Evolutionary conservation across 2,888 invertebrate species (phyloP).

Genomic region (Mamestra brassicae): DNA sequence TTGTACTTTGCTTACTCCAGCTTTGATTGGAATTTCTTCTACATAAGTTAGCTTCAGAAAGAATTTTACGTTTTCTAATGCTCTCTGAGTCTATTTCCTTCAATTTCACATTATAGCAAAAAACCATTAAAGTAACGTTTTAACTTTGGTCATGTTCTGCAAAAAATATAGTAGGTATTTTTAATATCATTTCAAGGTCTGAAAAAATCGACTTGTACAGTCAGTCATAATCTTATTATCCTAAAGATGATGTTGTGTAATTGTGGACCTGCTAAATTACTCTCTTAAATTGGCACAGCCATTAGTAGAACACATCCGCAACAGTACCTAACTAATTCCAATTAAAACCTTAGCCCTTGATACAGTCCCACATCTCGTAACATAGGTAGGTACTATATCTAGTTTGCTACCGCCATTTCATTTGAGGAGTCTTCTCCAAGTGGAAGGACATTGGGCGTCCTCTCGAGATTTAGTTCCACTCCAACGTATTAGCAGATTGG

Average conservation of each 20-base stretch:
- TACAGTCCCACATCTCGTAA: constrained; percentile 5
- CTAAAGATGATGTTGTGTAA: no score
- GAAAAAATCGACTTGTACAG: no score
- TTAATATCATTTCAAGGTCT: no score
- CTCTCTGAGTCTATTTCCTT: background rate
- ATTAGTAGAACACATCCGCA: background rate
- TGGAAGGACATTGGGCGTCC: constrained; percentile 62
- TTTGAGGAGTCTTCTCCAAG: constrained; percentile 55
- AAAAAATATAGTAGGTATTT: no score
- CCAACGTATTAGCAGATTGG: constrained; percentile 79
- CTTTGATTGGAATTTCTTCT: constrained; percentile 37
- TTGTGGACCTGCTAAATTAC: no score
- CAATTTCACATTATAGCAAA: background rate
- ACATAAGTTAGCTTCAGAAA: background rate
- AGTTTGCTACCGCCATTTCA: constrained; percentile 47
- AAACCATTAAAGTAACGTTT: background rate
- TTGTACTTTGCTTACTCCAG: constrained; percentile 29
- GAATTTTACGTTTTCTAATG: background rate
- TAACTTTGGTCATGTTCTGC: no score
- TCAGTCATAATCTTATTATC: no score
- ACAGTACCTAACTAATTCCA: background rate
- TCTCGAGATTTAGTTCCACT: constrained; percentile 71
- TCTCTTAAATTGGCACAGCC: no score
- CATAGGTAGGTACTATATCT: constrained; percentile 17
- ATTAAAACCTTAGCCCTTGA: constrained; percentile 7